phyloP scores from a whole-genome alignment of 2,797 vertebrate species.

The Scarus forsteni region DNA sequence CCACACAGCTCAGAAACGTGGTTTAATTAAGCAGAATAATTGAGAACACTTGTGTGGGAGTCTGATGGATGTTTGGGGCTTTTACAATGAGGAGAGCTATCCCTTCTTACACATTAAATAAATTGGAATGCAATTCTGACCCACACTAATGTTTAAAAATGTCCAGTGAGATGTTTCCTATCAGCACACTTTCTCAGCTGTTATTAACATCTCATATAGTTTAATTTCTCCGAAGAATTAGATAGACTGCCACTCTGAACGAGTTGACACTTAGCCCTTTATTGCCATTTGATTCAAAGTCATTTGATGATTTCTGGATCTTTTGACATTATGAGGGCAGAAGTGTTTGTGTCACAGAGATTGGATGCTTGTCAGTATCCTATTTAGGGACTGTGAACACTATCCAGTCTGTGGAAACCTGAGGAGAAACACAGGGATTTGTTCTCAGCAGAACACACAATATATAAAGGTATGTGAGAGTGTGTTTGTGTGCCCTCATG shows the following conservation, averaged over 20 bases:
- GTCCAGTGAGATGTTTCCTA: constrained; percentile 1
- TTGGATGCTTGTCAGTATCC: constrained; percentile 44
- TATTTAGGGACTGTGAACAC: constrained; percentile 60
- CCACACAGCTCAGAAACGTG: constrained; percentile 24
- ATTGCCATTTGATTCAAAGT: constrained; percentile 11
- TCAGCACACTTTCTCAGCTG: background rate
- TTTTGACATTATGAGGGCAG: constrained; percentile 17
- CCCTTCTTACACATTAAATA: constrained; percentile 3
- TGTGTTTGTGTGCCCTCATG: background rate
- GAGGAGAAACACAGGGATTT: constrained; percentile 57
- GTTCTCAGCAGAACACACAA: constrained; percentile 57
- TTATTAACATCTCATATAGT: background rate
- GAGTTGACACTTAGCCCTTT: background rate
- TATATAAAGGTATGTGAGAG: constrained; percentile 13
- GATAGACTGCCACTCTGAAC: constrained; percentile 5
- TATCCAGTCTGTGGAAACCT: constrained; percentile 60
- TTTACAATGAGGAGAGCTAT: constrained; percentile 9
- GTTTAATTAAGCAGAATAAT: constrained; percentile 41
- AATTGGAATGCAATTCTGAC: constrained; percentile 6
- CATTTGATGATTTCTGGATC: constrained; percentile 5
- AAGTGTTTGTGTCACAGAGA: constrained; percentile 17
- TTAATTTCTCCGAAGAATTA: background rate
- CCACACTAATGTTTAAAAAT: constrained; percentile 2
- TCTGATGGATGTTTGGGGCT: constrained; percentile 20
- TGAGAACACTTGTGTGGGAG: constrained; percentile 41